Percentiles rank a stretch among this genome's conserved stretches.
These are phyloP conservation scores for Delichon dasypus DNA, from an alignment of 2,797 vertebrate genomes.

Conservation along the genomic window DNA sequence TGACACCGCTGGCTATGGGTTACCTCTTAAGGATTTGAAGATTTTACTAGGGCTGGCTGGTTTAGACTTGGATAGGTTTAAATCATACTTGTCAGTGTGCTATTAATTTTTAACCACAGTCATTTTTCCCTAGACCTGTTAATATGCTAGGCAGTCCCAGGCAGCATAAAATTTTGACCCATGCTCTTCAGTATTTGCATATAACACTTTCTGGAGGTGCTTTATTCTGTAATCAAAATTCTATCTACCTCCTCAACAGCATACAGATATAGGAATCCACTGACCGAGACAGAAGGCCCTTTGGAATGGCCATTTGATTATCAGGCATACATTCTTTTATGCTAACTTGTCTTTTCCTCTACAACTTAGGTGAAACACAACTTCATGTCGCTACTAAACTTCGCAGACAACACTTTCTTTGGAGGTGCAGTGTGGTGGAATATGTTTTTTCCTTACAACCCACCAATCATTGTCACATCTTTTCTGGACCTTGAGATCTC, in stretches of 20 bases:
- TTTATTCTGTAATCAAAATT: conserved; percentile 54
- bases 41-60: conserved; percentile 49
- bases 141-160: conserved; percentile 66
- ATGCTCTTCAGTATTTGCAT: conserved; percentile 49
- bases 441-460: neutral
- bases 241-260: neutral
- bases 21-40: conserved; percentile 55
- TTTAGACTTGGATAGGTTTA: conserved; percentile 69
- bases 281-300: neutral
- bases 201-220: conserved; percentile 28
- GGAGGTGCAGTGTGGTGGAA: neutral
- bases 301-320: neutral
- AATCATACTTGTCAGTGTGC: conserved; percentile 61
- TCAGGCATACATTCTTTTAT: neutral
- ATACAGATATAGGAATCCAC: neutral
- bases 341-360: neutral
- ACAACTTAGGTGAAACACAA: conserved; percentile 18
- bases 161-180: conserved; percentile 62
- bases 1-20: conserved; percentile 49
- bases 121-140: conserved; percentile 58
- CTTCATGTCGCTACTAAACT: neutral
- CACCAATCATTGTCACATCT: neutral
- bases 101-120: conserved; percentile 70
- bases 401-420: neutral
- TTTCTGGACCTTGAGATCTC: neutral